Evolutionary conservation across 2,797 vertebrate genomes (phyloP), one percentile per base, ranked within the genome.

Genomic region (Coccyzus lansbergi): DNA sequence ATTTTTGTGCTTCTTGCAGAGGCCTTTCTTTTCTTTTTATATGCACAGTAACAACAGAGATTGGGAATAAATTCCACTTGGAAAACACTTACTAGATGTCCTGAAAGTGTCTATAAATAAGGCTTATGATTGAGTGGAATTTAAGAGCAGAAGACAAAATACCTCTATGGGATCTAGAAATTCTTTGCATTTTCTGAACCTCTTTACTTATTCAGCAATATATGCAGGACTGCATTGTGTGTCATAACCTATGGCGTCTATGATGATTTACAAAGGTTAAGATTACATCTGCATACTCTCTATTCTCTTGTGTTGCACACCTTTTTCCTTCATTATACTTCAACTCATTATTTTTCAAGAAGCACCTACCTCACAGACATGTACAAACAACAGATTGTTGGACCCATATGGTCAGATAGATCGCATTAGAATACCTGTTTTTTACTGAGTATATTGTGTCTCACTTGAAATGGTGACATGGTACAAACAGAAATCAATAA

Each of bases 81-180:
- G 31, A 89, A 95, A 91, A 88, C 64, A 80, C 16, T 76, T 90
- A 86, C 74, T 36, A 88, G 62, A 48, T 87, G 16, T 15, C 13
- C 33, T 51, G 34, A 81, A 92, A 91, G 14, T 60, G 69, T 63
- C 63, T 82, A 52, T 83, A 92, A 63, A 69, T 71, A 83, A 83
- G 26, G 16, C 8, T 83, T 79, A 70, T 34, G 56, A 65, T 12
- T 91, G 31, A 75, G n/a, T 55, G 28, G 53, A 95, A 87, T 81
- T 14, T 55, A 71, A 80, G 22, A 77, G 28, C 46, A 87, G 46
- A 74, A 51, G 51, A 86, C 31, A 91, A 91, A 92, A 55, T 44
- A 78, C 29, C 38, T 89, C 58, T 59, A 2, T 11, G 28, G 34
- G 53, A 40, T 71, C 55, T 65, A 86, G 58, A 89, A 87, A 78